phyloP scores from a whole-genome alignment of 2,113 vertebrate genomes.

The Nannobrachium achirus region DNA sequence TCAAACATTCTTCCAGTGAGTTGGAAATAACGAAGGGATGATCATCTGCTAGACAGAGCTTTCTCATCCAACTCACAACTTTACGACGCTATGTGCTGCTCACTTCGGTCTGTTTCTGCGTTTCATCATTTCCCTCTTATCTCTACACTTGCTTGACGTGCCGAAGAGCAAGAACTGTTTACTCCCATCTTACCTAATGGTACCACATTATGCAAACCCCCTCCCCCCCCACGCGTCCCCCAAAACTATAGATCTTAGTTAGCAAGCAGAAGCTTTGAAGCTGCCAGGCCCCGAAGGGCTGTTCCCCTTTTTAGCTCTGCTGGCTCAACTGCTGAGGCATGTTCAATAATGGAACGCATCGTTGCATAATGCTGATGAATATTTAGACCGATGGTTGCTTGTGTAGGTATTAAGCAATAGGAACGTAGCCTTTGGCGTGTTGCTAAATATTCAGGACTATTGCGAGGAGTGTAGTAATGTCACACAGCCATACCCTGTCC shows the following conservation, averaged over 20 bases:
- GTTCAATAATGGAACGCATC: background rate
- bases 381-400: background rate
- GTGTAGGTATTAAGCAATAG: background rate
- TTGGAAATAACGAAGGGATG: too few relatives aligned
- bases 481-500: background rate
- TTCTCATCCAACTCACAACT: background rate
- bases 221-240: too few relatives aligned
- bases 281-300: background rate
- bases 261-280: constrained; percentile 15
- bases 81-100: background rate
- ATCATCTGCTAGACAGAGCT: background rate
- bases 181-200: background rate
- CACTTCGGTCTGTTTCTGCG: background rate
- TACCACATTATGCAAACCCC: background rate
- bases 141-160: background rate
- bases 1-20: too few relatives aligned
- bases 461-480: too few relatives aligned
- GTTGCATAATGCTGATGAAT: background rate
- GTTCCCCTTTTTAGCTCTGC: constrained; percentile 10
- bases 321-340: background rate
- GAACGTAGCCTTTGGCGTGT: background rate
- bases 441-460: background rate
- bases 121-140: background rate
- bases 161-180: background rate
- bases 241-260: background rate